phyloP scores from a whole-genome alignment of 2,888 invertebrate species.

The Drosophila histrio region DNA sequence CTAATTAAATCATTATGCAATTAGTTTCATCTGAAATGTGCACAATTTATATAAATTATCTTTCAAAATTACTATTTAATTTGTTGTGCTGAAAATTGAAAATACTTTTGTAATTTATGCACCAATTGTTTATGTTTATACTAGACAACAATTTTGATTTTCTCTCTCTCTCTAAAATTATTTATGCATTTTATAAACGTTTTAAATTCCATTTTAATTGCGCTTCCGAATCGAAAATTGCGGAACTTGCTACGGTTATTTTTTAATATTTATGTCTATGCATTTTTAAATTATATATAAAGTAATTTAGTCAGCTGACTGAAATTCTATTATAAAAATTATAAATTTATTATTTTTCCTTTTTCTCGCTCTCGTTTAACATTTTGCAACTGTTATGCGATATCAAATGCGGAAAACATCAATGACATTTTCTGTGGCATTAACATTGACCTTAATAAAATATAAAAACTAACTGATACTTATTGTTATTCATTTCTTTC shows the following conservation, averaged over 20 bases:
- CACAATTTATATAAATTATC: slow-evolving; percentile 34
- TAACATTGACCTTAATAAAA: slow-evolving; percentile 80
- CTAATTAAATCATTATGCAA: slow-evolving; percentile 47
- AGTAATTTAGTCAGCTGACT: background rate
- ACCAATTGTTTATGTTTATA: background rate
- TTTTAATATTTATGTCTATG: slow-evolving; percentile 19
- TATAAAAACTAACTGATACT: slow-evolving; percentile 52
- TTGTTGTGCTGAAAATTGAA: slow-evolving; percentile 8
- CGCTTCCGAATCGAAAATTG: slow-evolving; percentile 48
- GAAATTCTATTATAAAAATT: background rate
- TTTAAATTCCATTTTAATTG: slow-evolving; percentile 42
- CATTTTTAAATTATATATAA: slow-evolving; percentile 29
- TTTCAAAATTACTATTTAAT: slow-evolving; percentile 22
- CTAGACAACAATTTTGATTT: slow-evolving; percentile 8
- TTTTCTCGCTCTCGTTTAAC: background rate
- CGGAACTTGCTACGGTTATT: slow-evolving; percentile 38
- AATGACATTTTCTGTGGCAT: slow-evolving; percentile 40
- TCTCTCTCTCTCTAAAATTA: slow-evolving; percentile 23
- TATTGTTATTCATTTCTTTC: slow-evolving; percentile 30
- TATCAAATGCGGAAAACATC: slow-evolving; percentile 1
- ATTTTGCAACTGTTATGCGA: slow-evolving; percentile 6
- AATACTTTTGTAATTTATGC: slow-evolving; percentile 36
- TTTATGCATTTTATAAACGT: slow-evolving; percentile 39
- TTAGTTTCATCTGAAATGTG: slow-evolving; percentile 29
- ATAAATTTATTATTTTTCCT: no score